Percentiles rank a stretch among this genome's conserved stretches.
These are phyloP conservation scores for Aethes cnicana DNA, from an alignment of 2,888 invertebrate species.

Conservation along the genomic window DNA sequence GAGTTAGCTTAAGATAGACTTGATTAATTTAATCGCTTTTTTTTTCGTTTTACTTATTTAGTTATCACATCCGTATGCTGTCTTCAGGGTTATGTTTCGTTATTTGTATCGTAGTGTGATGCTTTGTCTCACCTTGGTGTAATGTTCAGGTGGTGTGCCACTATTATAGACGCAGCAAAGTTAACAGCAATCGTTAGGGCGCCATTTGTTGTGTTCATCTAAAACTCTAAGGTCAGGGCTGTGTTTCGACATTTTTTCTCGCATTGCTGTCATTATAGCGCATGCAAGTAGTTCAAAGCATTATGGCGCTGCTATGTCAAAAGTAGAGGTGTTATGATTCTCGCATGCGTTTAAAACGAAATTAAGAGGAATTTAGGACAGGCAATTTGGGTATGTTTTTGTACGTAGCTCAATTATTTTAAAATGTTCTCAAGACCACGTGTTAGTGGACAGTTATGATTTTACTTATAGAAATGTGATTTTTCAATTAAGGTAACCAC, in stretches of 20 bases:
- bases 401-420: constrained; percentile 2
- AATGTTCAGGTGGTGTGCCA: constrained; percentile 53
- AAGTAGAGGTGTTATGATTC: constrained; percentile 23
- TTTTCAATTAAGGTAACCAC: too few relatives aligned
- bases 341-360: constrained; percentile 22
- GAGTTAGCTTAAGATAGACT: constrained; percentile 45
- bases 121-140: constrained; percentile 59
- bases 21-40: constrained; percentile 31
- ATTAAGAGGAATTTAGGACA: constrained; percentile 16
- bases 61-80: constrained; percentile 38
- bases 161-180: constrained; percentile 45
- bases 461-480: neutral
- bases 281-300: constrained; percentile 35
- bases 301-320: constrained; percentile 26
- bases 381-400: constrained; percentile 10
- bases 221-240: constrained; percentile 58
- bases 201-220: constrained; percentile 55
- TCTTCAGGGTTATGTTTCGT: constrained; percentile 43
- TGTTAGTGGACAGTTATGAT: neutral
- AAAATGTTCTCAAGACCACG: constrained; percentile 6
- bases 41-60: constrained; percentile 24
- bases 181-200: constrained; percentile 50
- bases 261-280: constrained; percentile 31
- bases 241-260: constrained; percentile 39
- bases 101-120: constrained; percentile 42